Evolutionary conservation across 37 sponge, comb jelly and placozoan species (phyloP), one percentile per base, ranked within the genome.

Genomic region (Eunapius fragilis): DNA sequence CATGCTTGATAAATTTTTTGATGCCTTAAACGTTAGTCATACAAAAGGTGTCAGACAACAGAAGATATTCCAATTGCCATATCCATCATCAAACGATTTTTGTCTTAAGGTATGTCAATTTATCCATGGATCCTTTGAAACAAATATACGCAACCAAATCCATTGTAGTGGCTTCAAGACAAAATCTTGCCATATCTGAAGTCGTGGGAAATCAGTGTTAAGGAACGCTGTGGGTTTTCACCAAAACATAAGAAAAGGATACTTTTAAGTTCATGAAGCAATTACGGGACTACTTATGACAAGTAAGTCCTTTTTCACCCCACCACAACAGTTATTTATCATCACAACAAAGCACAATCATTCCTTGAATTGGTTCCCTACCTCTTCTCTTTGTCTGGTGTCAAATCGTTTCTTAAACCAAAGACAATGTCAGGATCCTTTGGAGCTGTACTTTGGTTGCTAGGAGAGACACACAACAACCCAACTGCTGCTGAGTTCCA

Each of bases 371-470:
- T 58, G 58, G 58, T 4, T 58, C 58, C 58, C 14, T 58, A 58
- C 58, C 58, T 58, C 19, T 58, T 58, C 58, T 58, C 58, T 58
- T 58, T 58, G 58, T 58, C 58, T 58, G 58, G 58, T 19, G 58
- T 58, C 58, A 45, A 45, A 45, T 45, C 47, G 37, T 77, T 77
- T 38, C 25, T 77, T 11, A 41, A 24, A n/a, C 41, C 26, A 78
- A 41, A n/a, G 41, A 47, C 4, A 49, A 23, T 78, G 78, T 27
- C 78, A 78, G 41, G 78, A 41, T 78, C 78, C 48, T 30, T 25
- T 81, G 70, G 81, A 82, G 33, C 71, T 72, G 17, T 82, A 72
- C 72, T 82, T 82, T 73, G 74, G 83, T 27, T 71, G 83, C 25
- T 49, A 82, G 74, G 83, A 24, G 73, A 50, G 12, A 82, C 83